Evolutionary conservation across 92 coral and sea anemone species (phyloP), one percentile per base, ranked within the genome.

Genomic region (Epizoanthus illoricatus): DNA sequence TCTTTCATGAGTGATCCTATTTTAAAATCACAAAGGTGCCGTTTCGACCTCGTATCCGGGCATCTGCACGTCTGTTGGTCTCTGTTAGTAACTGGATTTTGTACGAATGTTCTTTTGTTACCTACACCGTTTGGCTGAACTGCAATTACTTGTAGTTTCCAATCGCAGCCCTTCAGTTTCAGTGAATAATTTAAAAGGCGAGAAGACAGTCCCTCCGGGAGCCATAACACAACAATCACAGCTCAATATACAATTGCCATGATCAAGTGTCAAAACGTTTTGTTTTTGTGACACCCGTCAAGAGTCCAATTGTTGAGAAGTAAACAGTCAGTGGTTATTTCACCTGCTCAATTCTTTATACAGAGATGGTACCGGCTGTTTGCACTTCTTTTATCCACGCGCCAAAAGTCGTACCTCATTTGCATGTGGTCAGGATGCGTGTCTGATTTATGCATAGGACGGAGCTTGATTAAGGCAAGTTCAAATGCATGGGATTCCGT

Each of bases 401-500:
- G 82, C 42, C 43, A 62, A 64, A 21, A 19, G 55, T 20, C 21
- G 67, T 3, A 62, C 24, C 72, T 78, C 82, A 78, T 78, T 78
- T 78, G 71, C 82, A 78, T 78, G 68, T 78, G 68, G 1, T 7
- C 39, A 60, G 42, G 20, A 60, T 39, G 56, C 69, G 58, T 60
- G 82, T 78, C 16, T 78, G 82, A 78, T 78, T 78, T 78, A 78
- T 78, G 69, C 82, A 63, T 10, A 62, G 71, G 41, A 36, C 68
- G 4, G 56, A 78, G 43, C 57, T 63, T 45, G 23, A 36, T 41
- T 41, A 20, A 20, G n/a, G 18, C 81, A 76, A 76, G 33, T 39
- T 17, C 52, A 58, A 63, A 61, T 61, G 49, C 65, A 36, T 61
- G 36, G 33, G 58, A 78, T 78, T 62, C 82, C 82, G 49, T 59